These are phyloP conservation scores for Hipparchia sbordonii DNA, from an alignment of 2,888 invertebrate species.

Conservation along the genomic window DNA sequence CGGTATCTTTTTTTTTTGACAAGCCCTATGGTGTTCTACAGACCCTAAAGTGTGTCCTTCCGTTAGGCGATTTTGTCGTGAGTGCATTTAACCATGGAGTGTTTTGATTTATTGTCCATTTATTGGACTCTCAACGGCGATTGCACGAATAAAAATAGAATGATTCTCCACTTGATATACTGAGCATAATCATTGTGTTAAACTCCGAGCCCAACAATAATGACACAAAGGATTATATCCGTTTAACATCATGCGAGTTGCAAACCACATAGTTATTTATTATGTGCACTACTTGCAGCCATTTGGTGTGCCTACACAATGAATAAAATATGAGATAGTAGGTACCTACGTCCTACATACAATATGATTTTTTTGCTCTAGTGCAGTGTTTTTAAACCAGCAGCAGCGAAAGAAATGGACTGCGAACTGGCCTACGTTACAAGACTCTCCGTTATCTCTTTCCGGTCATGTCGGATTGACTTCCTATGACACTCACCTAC, in stretches of 20 bases:
- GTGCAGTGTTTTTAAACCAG: too few relatives aligned
- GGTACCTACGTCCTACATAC: too few relatives aligned
- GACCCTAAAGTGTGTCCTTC: constrained; percentile 48
- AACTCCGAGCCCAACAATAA: constrained; percentile 41
- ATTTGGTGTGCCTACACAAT: constrained; percentile 1
- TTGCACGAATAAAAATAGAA: constrained; percentile 58
- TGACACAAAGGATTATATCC: constrained; percentile 33
- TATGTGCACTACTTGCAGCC: background rate
- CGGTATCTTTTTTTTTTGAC: too few relatives aligned
- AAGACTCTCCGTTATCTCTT: too few relatives aligned
- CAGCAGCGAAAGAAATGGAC: too few relatives aligned
- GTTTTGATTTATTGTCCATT: constrained; percentile 79
- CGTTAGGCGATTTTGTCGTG: constrained; percentile 65
- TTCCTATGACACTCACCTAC: too few relatives aligned
- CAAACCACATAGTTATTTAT: background rate
- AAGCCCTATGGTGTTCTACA: background rate
- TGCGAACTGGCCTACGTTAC: too few relatives aligned
- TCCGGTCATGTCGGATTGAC: too few relatives aligned
- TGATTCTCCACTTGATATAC: constrained; percentile 47
- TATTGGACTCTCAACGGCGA: constrained; percentile 65
- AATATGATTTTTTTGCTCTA: too few relatives aligned
- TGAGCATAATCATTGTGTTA: constrained; percentile 47
- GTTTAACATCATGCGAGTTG: constrained; percentile 24
- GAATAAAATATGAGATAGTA: background rate
- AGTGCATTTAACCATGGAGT: constrained; percentile 69